Evolutionary conservation across 2,113 vertebrate species (phyloP), one percentile per base, ranked within the genome.

Genomic region (Rhinolophus sinicus): DNA sequence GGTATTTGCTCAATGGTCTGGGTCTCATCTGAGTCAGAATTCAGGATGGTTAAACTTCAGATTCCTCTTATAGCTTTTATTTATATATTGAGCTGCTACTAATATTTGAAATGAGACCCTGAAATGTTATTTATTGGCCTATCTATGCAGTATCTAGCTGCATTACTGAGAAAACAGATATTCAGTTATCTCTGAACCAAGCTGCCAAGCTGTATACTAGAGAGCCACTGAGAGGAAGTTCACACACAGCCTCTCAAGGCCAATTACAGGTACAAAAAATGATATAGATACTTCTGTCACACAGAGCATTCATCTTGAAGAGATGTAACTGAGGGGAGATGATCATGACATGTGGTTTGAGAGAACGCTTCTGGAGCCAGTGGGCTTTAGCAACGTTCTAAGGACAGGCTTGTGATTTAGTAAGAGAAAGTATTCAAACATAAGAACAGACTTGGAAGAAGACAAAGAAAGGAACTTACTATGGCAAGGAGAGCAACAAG

Each of bases 261-360:
- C 44, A 47, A 10, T 19, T 9, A 12, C 15, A 12, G 52, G 9
- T 9, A 28, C 7, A 15, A 35, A 22, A 18, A 47, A 22, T 86
- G 30, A 70, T 18, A 14, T 0, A 35, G 40, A 26, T 65, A 14
- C 8, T 58, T 3, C 0, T 11, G 44, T 44, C 3, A 13, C 18
- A 26, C 26, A 21, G 64, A 84, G 19, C 24, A 44, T n/a, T 78
- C 19, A 80, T n/a, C 8, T 28, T n/a, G 11, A 30, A 88, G n/a
- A 44, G 22, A 40, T n/a, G 22, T 30, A 30, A 16, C 52, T 58
- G 21, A 54, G 38, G 13, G 33, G 13, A 30, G 5, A 50, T 10
- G 35, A 54, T 21, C 8, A 44, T 21, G n/a, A 60, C 38, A 28
- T 4, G 0, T 0, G 8, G 33, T 26, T 44, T 24, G 6, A 1